Percentiles rank a stretch among this genome's conserved stretches.
These are phyloP conservation scores for Drosophila obscura DNA, from an alignment of 1,140 invertebrate genomes.

Conservation along the genomic window DNA sequence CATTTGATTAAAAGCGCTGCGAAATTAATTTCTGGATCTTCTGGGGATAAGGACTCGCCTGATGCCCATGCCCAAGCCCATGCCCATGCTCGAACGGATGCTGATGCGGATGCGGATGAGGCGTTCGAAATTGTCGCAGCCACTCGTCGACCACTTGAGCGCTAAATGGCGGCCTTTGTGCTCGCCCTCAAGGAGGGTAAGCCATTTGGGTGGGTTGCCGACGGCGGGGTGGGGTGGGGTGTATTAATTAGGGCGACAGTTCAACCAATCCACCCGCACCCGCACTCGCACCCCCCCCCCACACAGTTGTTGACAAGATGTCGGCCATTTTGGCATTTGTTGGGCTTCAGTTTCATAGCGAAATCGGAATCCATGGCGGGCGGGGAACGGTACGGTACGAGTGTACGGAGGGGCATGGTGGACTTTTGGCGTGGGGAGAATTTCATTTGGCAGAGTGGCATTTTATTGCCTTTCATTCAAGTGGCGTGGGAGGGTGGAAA, in stretches of 20 bases:
- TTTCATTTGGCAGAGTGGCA: conserved; percentile 59
- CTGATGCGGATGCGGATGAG: conserved; percentile 29
- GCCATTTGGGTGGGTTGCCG: neutral
- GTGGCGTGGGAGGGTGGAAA: neutral
- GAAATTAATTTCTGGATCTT: conserved; percentile 70
- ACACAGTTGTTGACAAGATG: conserved; percentile 35
- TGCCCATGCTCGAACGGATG: neutral
- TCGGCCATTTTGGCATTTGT: conserved; percentile 75
- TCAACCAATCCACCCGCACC: conserved; percentile 6
- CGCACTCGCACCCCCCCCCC: neutral
- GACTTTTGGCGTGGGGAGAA: conserved; percentile 22
- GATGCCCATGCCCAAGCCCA: neutral
- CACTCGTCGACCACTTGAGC: conserved; percentile 57
- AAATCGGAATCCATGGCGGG: conserved; percentile 22
- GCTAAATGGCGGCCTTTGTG: conserved; percentile 74
- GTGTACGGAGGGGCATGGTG: no score
- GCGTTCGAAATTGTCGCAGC: conserved; percentile 68
- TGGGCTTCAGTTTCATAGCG: conserved; percentile 43
- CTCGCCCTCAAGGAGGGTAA: conserved; percentile 20
- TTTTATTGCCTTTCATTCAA: conserved; percentile 51
- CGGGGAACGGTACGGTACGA: neutral
- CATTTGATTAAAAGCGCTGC: conserved; percentile 82
- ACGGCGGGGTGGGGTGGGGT: conserved; percentile 8
- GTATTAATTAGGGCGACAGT: conserved; percentile 76
- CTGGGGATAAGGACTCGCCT: neutral